phyloP scores from a whole-genome alignment of 1,140 invertebrate genomes.

The Armadillidium nasatum region DNA sequence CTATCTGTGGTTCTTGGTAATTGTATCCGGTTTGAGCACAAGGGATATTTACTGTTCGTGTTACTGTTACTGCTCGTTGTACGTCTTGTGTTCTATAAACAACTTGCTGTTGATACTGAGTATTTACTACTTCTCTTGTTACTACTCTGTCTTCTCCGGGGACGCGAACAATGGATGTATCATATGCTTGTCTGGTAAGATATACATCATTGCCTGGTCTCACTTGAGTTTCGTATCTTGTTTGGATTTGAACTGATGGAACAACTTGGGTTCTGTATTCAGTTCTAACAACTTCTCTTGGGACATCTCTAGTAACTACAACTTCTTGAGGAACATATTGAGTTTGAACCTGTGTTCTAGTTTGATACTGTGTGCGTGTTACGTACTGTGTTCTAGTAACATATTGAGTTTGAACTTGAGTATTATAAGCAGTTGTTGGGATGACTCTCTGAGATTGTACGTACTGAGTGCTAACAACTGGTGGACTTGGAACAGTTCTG shows the following conservation, averaged over 20 bases:
- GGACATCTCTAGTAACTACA: background rate
- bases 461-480: background rate
- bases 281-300: background rate
- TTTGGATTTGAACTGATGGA: background rate
- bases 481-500: background rate
- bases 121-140: background rate
- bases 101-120: background rate
- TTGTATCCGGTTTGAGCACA: background rate
- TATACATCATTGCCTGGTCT: background rate
- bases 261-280: background rate
- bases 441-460: conserved; percentile 1
- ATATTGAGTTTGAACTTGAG: background rate
- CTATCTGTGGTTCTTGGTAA: background rate
- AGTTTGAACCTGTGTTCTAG: background rate
- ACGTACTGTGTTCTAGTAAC: background rate
- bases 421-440: background rate
- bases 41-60: background rate
- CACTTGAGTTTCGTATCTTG: background rate
- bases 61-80: background rate
- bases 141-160: background rate
- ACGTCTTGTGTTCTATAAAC: background rate
- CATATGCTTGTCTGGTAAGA: background rate
- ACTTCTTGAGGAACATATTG: background rate
- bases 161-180: background rate
- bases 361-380: background rate